Conservation (phyloP, 2,113 vertebrate species). For the Sinosuthora webbiana region DNA sequence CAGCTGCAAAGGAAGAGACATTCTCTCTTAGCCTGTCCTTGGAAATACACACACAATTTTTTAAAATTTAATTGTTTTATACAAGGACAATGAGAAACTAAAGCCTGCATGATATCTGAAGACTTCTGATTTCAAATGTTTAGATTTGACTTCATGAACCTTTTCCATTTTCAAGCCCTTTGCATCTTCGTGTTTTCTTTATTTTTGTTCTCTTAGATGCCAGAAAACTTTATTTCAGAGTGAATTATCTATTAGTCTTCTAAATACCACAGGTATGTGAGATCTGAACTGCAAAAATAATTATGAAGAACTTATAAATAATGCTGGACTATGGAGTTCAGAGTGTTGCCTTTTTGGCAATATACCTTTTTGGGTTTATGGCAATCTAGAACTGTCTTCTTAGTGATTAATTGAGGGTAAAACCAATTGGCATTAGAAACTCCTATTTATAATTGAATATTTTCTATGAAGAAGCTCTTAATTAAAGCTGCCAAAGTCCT, state of each 20-base stretch:
- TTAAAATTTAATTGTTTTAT: background rate
- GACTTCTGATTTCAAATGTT: background rate
- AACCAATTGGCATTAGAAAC: background rate
- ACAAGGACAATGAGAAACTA: background rate
- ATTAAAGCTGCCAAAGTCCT: background rate
- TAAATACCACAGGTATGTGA: background rate
- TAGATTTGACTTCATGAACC: slow-evolving; percentile 42
- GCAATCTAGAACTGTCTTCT: background rate
- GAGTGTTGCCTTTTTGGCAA: no score
- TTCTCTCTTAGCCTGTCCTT: background rate
- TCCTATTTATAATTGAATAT: background rate
- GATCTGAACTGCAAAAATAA: background rate
- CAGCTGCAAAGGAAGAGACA: background rate
- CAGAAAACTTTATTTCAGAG: background rate
- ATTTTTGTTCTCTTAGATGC: background rate
- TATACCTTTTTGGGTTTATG: background rate
- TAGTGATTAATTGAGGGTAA: background rate
- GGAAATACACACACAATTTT: background rate
- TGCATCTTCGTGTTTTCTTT: slow-evolving; percentile 44
- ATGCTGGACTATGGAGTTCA: background rate
- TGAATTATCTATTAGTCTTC: background rate
- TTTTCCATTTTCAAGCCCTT: slow-evolving; percentile 62
- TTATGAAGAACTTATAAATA: background rate
- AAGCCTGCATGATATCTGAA: background rate
- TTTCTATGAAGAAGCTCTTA: background rate